A percentile compares a stretch with the other conserved stretches of the same genome.
Conservation (phyloP, 2,797 vertebrate genomes). For the Manis pentadactyla region DNA sequence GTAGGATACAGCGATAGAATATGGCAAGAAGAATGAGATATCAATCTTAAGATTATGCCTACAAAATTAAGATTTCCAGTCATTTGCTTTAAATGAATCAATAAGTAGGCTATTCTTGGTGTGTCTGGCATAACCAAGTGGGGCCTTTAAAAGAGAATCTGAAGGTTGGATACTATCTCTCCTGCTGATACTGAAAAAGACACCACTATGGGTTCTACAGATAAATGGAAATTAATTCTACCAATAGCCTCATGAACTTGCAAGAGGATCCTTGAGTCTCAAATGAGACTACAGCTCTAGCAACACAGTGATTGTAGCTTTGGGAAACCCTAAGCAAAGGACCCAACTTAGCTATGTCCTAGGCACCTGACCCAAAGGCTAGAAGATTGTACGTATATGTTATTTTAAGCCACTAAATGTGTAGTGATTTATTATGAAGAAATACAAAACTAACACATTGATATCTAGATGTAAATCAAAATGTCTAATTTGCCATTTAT, state of each 20-base stretch:
- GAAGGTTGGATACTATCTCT: neutral
- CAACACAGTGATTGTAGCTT: neutral
- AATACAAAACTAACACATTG: neutral
- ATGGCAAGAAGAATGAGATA: neutral
- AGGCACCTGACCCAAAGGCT: neutral
- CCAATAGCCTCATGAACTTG: neutral
- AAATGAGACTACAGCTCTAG: accelerated
- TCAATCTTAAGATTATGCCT: neutral
- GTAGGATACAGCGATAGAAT: neutral
- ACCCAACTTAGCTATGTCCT: accelerated
- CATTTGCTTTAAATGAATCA: neutral
- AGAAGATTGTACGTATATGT: neutral
- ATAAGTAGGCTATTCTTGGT: neutral
- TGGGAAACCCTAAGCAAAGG: neutral
- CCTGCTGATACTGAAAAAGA: neutral
- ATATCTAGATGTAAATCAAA: neutral
- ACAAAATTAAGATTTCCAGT: neutral
- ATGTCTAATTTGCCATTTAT: neutral
- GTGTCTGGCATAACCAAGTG: neutral
- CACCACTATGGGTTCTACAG: neutral
- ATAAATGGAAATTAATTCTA: neutral
- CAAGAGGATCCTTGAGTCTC: neutral
- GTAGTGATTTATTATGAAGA: neutral
- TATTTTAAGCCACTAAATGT: neutral
- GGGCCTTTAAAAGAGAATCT: neutral